Conservation (phyloP, 2,888 invertebrate species). For the Drosophila neutralis region DNA sequence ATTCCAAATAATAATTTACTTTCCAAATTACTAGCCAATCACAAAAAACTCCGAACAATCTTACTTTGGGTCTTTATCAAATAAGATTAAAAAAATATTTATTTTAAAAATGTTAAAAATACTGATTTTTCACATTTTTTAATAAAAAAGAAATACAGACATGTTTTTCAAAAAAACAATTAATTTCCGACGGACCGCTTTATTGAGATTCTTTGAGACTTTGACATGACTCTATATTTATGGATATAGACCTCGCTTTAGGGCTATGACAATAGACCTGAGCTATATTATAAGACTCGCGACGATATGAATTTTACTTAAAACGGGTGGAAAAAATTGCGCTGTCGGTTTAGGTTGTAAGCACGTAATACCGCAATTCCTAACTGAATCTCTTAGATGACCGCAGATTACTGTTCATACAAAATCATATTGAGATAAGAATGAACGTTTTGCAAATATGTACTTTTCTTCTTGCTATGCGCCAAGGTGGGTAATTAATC, state of each 20-base stretch:
- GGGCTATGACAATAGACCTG: not conserved
- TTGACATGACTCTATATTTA: not conserved
- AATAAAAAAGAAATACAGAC: not conserved
- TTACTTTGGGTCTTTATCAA: not conserved
- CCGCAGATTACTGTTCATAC: constrained; percentile 69
- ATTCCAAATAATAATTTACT: not conserved
- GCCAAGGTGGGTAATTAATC: constrained; percentile 61
- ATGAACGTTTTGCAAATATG: constrained; percentile 70
- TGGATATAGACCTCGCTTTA: too few relatives aligned
- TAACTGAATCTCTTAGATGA: constrained; percentile 71
- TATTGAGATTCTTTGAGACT: not conserved
- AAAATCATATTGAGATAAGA: constrained; percentile 71
- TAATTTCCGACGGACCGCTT: not conserved
- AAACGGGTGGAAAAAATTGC: constrained; percentile 1
- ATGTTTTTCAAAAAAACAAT: not conserved
- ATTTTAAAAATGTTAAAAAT: not conserved
- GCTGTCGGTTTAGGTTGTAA: constrained; percentile 34
- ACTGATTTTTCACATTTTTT: not conserved
- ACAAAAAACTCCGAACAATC: not conserved
- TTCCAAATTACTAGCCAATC: constrained; percentile 10
- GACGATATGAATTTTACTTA: constrained; percentile 9
- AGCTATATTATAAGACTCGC: not conserved
- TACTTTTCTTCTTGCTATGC: constrained; percentile 64
- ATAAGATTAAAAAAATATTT: too few relatives aligned
- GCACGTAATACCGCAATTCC: constrained; percentile 54